Percentiles rank a stretch among this genome's conserved stretches.
These are phyloP conservation scores for Calycopis cecrops DNA, from an alignment of 1,140 invertebrate genomes.

Conservation along the genomic window DNA sequence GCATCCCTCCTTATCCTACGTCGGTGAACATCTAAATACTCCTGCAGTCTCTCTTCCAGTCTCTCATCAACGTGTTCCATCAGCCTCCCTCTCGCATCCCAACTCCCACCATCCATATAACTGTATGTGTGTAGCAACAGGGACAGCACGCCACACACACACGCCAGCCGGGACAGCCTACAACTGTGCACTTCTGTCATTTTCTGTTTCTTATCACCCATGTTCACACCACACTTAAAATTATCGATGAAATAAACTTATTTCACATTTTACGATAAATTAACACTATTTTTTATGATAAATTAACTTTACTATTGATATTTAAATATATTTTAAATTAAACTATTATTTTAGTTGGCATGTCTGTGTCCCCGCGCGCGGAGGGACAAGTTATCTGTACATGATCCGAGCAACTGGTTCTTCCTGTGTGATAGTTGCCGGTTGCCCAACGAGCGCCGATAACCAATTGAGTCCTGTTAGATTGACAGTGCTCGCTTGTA, in stretches of 20 bases:
- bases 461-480: constrained; percentile 59
- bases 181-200: constrained; percentile 22
- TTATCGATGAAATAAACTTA: too few relatives aligned
- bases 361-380: too few relatives aligned
- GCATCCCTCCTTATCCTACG: constrained; percentile 53
- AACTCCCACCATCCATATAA: constrained; percentile 32
- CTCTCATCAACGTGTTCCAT: constrained; percentile 40
- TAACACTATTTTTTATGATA: too few relatives aligned
- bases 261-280: too few relatives aligned
- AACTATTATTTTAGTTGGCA: too few relatives aligned
- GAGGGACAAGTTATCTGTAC: constrained; percentile 41
- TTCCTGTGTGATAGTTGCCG: constrained; percentile 61
- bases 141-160: constrained; percentile 51
- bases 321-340: too few relatives aligned
- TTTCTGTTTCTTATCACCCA: not conserved
- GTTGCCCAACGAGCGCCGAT: constrained; percentile 54
- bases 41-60: constrained; percentile 39
- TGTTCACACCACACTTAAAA: too few relatives aligned
- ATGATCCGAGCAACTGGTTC: constrained; percentile 52
- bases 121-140: constrained; percentile 50
- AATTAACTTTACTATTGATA: too few relatives aligned
- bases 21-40: constrained; percentile 44
- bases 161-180: constrained; percentile 51
- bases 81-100: constrained; percentile 31
- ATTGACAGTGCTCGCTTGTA: constrained; percentile 41